Base-by-base conservation (phyloP, 2,888 invertebrate genomes). In the Synergus laeviventris region DNA sequence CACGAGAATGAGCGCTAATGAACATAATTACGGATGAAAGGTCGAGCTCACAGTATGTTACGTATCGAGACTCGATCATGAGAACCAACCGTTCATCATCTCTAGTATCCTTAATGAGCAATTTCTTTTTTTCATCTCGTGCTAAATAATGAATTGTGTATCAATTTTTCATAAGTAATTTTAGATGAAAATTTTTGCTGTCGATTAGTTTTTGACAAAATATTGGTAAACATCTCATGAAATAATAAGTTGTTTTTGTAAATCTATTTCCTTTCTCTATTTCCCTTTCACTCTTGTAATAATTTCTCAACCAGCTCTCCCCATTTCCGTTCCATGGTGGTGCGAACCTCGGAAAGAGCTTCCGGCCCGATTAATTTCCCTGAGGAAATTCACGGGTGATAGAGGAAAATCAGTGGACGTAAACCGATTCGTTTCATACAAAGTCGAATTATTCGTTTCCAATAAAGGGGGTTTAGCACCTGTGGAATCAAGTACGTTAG, bases 301-400 rank as follows among this genome's bases (percentile, higher is more conserved):
- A 66, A 66, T 66, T 66, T 66, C 24, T 45, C 14, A 66, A 16
- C 42, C 24, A 42, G 31, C 66, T 9, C 45, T 45, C 42, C 2
- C 24, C 45, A 66, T 49, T 81, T 45, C 74, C 42, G n/a, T 42
- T 77, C 81, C 81, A 74, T 80, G 82, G 83, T 83, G 83, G 83
- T 83, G 83, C 80, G 84, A 85, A 83, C 84, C 83, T 82, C 81
- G 85, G 84, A 82, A 85, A 85, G 75, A 74, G 85, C 86, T 86
- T 84, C 84, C 84, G 82, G 84, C 82, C 81, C 86, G 84, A 83
- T 87, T 88, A 89, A 88, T 88, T 88, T 89, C 87, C 88, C 87
- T 84, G 85, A 88, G 87, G 88, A 89, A 88, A 88, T 87, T 88
- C 84, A 84, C 81, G 83, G 82, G 83, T 78, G 87, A 85, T 87